Percentiles rank a stretch among this genome's conserved stretches.
Evolutionary conservation across 1,140 invertebrate genomes (phyloP).

Genomic region (Eueides isabella): DNA sequence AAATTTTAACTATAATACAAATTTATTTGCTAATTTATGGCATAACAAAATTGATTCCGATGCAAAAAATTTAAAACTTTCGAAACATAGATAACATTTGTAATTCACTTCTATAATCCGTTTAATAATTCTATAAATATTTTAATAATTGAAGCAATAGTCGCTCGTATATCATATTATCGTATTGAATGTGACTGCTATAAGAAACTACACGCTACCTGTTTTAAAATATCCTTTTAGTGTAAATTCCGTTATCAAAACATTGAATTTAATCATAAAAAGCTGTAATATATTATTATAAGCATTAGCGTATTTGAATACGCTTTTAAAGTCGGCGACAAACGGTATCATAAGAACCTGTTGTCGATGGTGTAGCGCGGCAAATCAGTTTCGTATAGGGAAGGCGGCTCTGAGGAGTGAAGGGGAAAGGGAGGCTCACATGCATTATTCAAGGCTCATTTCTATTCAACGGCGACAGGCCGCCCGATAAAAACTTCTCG

Average conservation of each 20-base stretch:
- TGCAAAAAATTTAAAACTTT: neutral
- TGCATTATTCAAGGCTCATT: constrained; percentile 80
- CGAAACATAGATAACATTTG: neutral
- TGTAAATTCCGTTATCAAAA: constrained; percentile 14
- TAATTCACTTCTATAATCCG: neutral
- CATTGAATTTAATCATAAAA: constrained; percentile 16
- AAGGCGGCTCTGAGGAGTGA: constrained; percentile 27
- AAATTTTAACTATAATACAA: too few species aligned
- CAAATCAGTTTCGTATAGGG: constrained; percentile 62
- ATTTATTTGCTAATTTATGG: too few species aligned
- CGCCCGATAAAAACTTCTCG: constrained; percentile 80
- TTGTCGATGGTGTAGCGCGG: constrained; percentile 53
- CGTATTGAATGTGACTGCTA: neutral
- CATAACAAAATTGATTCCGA: constrained; percentile 6
- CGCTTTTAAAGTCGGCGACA: constrained; percentile 22
- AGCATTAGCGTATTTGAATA: constrained; percentile 20
- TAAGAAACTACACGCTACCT: neutral
- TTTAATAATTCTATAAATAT: neutral
- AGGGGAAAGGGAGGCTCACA: constrained; percentile 51
- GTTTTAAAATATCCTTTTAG: neutral
- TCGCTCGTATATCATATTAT: neutral
- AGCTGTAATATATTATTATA: constrained; percentile 1
- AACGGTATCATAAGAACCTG: constrained; percentile 43
- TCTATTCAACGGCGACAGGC: constrained; percentile 78
- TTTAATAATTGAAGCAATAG: neutral